Evolutionary conservation across 1,140 invertebrate species (phyloP).

Genomic region (Bombus affinis): DNA sequence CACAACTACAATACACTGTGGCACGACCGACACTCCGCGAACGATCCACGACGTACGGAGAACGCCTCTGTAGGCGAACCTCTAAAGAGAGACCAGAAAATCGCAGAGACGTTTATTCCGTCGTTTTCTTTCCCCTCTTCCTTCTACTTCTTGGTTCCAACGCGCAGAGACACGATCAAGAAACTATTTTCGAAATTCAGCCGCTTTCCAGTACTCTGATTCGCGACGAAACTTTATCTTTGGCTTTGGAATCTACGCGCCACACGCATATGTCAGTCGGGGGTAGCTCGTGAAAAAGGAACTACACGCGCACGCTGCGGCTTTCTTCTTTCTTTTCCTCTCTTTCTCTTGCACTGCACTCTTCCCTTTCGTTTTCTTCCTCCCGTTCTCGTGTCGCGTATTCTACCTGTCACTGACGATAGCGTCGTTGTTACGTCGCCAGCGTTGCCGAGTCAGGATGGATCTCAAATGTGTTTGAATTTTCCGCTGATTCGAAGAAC

Average conservation of each 20-base stretch:
- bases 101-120: conserved; percentile 4
- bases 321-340: not conserved
- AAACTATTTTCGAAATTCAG: conserved; percentile 30
- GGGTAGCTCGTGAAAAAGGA: conserved; percentile 26
- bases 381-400: conserved; percentile 6
- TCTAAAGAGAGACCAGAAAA: conserved; percentile 35
- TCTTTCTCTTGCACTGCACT: not conserved
- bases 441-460: conserved; percentile 16
- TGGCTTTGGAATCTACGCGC: conserved; percentile 25
- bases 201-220: not conserved
- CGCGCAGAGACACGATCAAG: not conserved
- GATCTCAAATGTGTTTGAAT: conserved; percentile 44
- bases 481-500: conserved; percentile 32
- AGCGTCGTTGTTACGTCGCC: not conserved
- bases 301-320: not conserved
- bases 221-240: conserved; percentile 29
- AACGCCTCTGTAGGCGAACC: conserved; percentile 22
- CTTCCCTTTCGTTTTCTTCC: not conserved
- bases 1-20: conserved; percentile 23
- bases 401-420: conserved; percentile 50
- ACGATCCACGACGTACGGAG: conserved; percentile 12
- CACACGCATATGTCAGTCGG: conserved; percentile 15
- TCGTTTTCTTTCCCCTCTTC: not conserved
- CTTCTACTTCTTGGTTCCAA: not conserved
- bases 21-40: conserved; percentile 18